Base-by-base conservation (phyloP, 2,888 invertebrate species). In the Frankliniella intonsa region DNA sequence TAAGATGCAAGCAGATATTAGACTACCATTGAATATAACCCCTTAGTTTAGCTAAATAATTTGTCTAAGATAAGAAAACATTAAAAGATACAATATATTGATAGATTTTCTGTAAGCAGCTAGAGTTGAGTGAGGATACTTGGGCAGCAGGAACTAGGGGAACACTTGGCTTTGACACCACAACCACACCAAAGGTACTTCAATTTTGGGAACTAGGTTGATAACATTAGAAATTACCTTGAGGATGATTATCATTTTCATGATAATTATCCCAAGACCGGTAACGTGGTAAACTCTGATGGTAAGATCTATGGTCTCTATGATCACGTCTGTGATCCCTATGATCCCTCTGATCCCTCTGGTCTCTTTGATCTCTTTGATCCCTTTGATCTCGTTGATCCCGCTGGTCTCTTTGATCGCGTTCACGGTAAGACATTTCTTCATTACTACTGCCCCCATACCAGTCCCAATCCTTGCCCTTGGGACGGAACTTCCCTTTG, bases 381-480 rank as follows among this genome's bases (percentile, higher is more conserved):
- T 69, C 69, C 22, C 22, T 69, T 9, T 69, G 69, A 11, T 69
- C 69, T 22, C 69, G n/a, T 22, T 5, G 65, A 14, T 65, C 65
- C n/a, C 65, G 17, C n/a, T 65, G 65, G n/a, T 69, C 69, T 69
- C 69, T 69, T 11, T 76, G 69, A 76, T 76, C 69, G 9, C 69
- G 22, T 22, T 76, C 69, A n/a, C 69, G 22, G 25, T 76, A 76
- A 8, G 69, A 76, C 25, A 25, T 22, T n/a, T 22, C 69, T 25
- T 76, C 69, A 25, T 76, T 76, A 25, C 69, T 76, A 12, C 69
- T 83, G 27, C 83, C 84, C 55, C 84, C 83, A 84, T 89, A 89
- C 93, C 93, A 93, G 86, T 92, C 92, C 92, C 93, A 93, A 86
- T 93, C 92, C 87, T 93, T 93, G 83, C 93, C 93, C 86, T 93